phyloP scores from a whole-genome alignment of 2,797 vertebrate genomes.

The Eupleurogrammus muticus region DNA sequence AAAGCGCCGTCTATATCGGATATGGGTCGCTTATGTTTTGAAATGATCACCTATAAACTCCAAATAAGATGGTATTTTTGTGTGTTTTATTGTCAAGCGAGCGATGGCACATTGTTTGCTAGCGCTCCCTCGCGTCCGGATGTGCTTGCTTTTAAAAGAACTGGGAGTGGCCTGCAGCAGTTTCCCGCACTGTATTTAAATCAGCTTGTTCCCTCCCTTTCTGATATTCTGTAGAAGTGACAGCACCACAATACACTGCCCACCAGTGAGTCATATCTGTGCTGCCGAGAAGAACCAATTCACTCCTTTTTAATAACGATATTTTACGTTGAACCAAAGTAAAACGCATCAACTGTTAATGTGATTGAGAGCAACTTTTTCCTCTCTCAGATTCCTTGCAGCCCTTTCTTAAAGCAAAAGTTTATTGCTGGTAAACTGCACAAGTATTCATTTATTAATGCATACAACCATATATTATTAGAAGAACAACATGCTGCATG shows the following conservation, averaged over 20 bases:
- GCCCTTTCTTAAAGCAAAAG: not conserved
- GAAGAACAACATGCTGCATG: not conserved
- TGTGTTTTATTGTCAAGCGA: slow-evolving; percentile 68
- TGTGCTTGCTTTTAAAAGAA: slow-evolving; percentile 78
- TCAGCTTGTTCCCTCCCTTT: slow-evolving; percentile 78
- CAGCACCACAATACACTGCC: slow-evolving; percentile 43
- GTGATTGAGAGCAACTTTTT: not conserved
- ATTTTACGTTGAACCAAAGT: not conserved
- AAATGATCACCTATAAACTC: not conserved
- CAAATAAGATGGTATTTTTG: slow-evolving; percentile 8
- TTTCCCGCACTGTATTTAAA: slow-evolving; percentile 86
- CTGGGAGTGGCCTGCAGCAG: slow-evolving; percentile 76
- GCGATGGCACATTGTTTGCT: slow-evolving; percentile 79
- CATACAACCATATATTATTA: not conserved
- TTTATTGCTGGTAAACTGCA: not conserved
- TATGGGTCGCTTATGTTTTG: accelerated
- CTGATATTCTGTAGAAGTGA: slow-evolving; percentile 51
- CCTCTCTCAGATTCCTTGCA: not conserved
- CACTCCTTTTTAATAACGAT: not conserved
- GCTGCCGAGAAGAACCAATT: not conserved
- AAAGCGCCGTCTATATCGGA: not conserved
- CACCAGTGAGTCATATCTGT: slow-evolving; percentile 1
- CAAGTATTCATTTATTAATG: not conserved
- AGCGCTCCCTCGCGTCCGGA: slow-evolving; percentile 82
- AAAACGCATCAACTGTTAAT: not conserved